phyloP scores from a whole-genome alignment of 2,113 vertebrate species.

The Furnarius figulus region DNA sequence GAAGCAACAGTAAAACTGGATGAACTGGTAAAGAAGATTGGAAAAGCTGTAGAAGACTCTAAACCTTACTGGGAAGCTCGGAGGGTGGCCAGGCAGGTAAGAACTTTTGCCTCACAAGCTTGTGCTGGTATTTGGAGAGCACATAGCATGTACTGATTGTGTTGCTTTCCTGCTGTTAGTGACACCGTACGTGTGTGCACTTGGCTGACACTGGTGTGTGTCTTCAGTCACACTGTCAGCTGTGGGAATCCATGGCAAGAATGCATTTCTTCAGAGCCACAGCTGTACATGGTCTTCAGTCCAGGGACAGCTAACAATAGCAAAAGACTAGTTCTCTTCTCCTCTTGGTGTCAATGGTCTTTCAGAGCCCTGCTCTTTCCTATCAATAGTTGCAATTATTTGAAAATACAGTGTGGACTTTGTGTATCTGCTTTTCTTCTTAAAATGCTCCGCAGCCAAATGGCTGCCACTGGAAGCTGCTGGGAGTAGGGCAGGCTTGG shows the following conservation, averaged over 20 bases:
- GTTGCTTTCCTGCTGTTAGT: background rate
- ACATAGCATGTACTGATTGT: background rate
- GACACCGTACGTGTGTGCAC: background rate
- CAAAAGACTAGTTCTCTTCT: background rate
- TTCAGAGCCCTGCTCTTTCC: background rate
- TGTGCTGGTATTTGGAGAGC: background rate
- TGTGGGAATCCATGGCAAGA: background rate
- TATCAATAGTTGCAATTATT: background rate
- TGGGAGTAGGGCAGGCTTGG: background rate
- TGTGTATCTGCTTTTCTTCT: background rate
- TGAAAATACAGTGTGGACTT: background rate
- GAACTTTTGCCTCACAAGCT: slow-evolving; percentile 7
- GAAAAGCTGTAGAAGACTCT: slow-evolving; percentile 94
- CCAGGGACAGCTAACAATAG: background rate
- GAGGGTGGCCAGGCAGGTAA: slow-evolving; percentile 89
- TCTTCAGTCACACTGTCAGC: background rate
- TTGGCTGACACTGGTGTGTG: background rate
- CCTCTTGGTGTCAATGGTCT: background rate
- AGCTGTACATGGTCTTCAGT: background rate
- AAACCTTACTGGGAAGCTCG: slow-evolving; percentile 98
- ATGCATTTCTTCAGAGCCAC: background rate
- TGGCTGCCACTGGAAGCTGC: background rate
- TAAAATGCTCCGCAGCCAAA: background rate
- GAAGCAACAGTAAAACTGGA: slow-evolving; percentile 94
- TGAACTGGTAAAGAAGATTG: slow-evolving; percentile 93